Conservation (phyloP, 1,140 invertebrate genomes). For the Sesamia nonagrioides region DNA sequence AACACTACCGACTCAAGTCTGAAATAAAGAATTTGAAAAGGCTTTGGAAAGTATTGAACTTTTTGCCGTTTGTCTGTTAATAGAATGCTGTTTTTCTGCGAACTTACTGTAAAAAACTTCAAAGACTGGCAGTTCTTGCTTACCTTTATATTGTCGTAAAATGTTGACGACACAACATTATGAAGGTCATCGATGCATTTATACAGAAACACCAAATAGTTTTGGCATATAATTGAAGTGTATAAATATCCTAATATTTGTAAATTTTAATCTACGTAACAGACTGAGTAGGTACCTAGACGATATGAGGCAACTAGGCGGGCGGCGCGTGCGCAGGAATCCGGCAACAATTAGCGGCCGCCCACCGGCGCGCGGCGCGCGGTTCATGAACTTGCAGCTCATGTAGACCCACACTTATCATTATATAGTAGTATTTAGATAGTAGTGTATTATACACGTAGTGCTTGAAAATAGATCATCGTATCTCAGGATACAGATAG, state of each 20-base stretch:
- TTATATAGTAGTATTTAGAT: background rate
- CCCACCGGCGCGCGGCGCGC: conserved; percentile 36
- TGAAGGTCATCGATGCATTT: background rate
- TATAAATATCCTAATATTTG: background rate
- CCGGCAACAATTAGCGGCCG: conserved; percentile 60
- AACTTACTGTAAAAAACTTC: background rate
- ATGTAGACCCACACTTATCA: conserved; percentile 10
- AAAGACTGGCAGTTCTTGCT: background rate
- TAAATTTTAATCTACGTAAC: background rate
- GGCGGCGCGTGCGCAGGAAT: conserved; percentile 65
- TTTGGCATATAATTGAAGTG: background rate
- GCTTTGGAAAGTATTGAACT: too few relatives aligned
- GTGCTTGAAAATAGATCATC: too few relatives aligned
- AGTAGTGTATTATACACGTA: background rate
- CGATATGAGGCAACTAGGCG: background rate
- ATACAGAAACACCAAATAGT: background rate
- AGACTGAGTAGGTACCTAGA: too few relatives aligned
- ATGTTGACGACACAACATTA: background rate
- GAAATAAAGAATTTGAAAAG: too few relatives aligned
- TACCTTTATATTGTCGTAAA: background rate
- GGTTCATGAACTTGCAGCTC: conserved; percentile 46
- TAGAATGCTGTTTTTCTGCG: background rate
- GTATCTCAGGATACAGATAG: too few relatives aligned
- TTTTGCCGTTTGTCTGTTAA: background rate
- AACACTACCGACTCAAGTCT: too few relatives aligned